Evolutionary conservation across 2,888 invertebrate genomes (phyloP), one percentile per base, ranked within the genome.

Genomic region (Polydrusus pterygomalis): DNA sequence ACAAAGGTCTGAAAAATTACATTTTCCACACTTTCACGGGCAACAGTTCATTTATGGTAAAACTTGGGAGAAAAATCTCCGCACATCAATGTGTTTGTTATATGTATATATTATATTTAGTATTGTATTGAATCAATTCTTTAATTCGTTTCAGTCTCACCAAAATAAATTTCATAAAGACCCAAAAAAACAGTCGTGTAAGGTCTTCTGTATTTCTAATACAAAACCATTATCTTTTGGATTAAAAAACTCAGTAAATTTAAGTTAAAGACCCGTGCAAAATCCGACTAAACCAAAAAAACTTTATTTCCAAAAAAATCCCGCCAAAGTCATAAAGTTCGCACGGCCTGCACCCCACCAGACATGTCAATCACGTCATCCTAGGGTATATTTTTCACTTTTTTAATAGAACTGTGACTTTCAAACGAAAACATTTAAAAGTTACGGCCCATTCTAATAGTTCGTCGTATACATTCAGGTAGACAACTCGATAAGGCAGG

Each of bases 321-420:
- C 10, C 38, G 38, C 58, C 58, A 38, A 60, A 60, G 58, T 38
- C 58, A 40, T 60, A 60, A 60, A 38, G 58, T 60, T 68, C 68
- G 68, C 68, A 68, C 68, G 68, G 68, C 40, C 54, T 54, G n/a
- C 43, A 38, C 56, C 67, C 54, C 68, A 30, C 18, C 25, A 54
- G 54, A 68, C 68, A 20, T 68, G 68, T 68, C 68, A 68, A 68
- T 68, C 68, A 68, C 11, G 15, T 2, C 7, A 11, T 17, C 18
- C 38, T 9, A 17, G 38, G 58, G 17, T 38, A 0, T 40, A 38
- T 60, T 40, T 60, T 17, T 60, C 3, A 56, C 9, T n/a, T 15
- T 58, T 38, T 9, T 11, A 0, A 38, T 38, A 18, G 18, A 38
- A 60, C 38, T 60, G 58, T 40, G 9, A 17, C 58, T 11, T 38